Evolutionary conservation across 2,797 vertebrate species (phyloP), one percentile per base, ranked within the genome.

Genomic region (Crocidura indochinensis): DNA sequence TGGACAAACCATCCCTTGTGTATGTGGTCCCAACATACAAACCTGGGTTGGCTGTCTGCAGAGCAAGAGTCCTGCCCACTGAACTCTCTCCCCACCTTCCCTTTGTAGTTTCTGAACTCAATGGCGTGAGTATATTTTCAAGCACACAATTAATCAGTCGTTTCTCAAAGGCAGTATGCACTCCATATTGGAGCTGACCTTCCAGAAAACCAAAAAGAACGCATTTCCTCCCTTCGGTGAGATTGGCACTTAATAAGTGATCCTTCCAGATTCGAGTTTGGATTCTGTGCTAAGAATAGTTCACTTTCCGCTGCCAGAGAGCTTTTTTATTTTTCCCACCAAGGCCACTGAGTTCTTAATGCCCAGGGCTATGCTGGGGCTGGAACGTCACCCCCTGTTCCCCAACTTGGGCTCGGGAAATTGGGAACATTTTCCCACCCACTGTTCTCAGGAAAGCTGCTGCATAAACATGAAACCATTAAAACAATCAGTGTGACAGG

Each of bases 131-230:
- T 53, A 14, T 12, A 17, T 53, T 10, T 53, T 10, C 10, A 53
- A 53, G 51, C 51, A 12, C 51, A 53, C 51, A 14, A 14, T 3
- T 53, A 10, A 53, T 10, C 51, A 53, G 51, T 11, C 51, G 15
- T 53, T 53, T 53, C 51, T 53, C 51, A 53, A 53, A 15, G 51
- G 51, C 51, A 53, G 49, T 29, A 81, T 12, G 47, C 9, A 20
- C 47, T 77, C 29, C 62, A n/a, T 19, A 51, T 20, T 64, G 46
- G 38, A 79, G n/a, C 31, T 44, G 51, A 31, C 44, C 44, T 74
- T 85, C 29, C 29, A 26, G 76, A 80, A 83, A 88, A 88, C 44
- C 38, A 46, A 87, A 81, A 86, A 47, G 47, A 47, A 31, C 47
- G 11, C 4, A 4, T 29, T 20, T 38, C 8, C 27, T 10, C 14